Conservation (phyloP, 2,888 invertebrate species). For the Deroplatys truncata region DNA sequence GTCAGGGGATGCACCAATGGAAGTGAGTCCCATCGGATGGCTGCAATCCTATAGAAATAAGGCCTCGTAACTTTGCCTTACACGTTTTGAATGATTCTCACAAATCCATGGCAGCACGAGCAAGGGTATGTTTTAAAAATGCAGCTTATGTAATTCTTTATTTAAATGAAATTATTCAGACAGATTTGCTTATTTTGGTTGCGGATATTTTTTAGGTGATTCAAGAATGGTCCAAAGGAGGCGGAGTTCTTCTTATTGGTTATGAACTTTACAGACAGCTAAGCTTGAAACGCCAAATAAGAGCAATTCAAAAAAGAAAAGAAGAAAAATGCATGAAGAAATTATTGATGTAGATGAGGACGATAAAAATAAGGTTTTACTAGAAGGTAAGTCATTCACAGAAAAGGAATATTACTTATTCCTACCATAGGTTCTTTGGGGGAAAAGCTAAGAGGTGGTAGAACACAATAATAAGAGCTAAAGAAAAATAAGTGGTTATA, state of each 20-base stretch:
- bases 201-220: conserved; percentile 39
- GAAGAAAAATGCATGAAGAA: conserved; percentile 50
- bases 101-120: conserved; percentile 83
- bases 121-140: conserved; percentile 58
- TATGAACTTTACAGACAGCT: conserved; percentile 94
- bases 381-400: conserved; percentile 56
- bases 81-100: conserved; percentile 91
- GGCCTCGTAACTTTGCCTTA: conserved; percentile 78
- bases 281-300: conserved; percentile 70
- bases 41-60: conserved; percentile 54
- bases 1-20: not conserved
- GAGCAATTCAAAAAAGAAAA: conserved; percentile 55
- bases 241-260: conserved; percentile 93
- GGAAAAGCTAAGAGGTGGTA: too few species aligned
- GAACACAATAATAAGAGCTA: too few species aligned
- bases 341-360: conserved; percentile 53
- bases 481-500: too few species aligned
- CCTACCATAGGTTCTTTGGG: too few species aligned
- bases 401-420: not conserved
- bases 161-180: not conserved
- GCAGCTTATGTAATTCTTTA: not conserved
- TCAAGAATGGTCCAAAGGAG: conserved; percentile 77
- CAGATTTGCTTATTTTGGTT: not conserved
- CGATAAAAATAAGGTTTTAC: conserved; percentile 52
- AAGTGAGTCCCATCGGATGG: not conserved